Conservation (phyloP, 2,888 invertebrate genomes). For the Drosophila macrospina region DNA sequence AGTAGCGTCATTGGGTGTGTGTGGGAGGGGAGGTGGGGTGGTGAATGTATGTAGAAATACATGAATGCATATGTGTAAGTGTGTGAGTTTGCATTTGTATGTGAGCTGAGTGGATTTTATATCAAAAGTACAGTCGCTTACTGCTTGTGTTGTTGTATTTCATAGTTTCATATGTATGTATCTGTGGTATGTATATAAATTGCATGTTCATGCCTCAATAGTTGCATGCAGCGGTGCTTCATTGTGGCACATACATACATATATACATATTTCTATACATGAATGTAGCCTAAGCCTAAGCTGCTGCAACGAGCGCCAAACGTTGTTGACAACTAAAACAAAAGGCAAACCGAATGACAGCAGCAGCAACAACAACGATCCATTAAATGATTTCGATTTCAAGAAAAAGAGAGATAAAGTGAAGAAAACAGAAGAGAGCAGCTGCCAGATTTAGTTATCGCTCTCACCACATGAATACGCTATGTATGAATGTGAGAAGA, state of each 20-base stretch:
- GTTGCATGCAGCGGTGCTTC: constrained; percentile 66
- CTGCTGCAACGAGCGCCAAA: constrained; percentile 40
- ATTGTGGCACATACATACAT: not conserved
- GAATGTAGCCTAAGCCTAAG: constrained; percentile 62
- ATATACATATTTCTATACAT: constrained; percentile 3
- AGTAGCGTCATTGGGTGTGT: constrained; percentile 36
- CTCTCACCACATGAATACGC: constrained; percentile 9
- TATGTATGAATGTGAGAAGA: not conserved
- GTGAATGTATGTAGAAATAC: constrained; percentile 30
- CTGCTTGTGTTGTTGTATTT: constrained; percentile 68
- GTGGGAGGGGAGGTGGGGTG: constrained; percentile 13
- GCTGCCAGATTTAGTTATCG: constrained; percentile 42
- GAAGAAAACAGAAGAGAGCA: constrained; percentile 20
- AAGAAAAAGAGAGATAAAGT: constrained; percentile 10
- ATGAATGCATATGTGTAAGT: constrained; percentile 14
- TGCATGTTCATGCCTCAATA: constrained; percentile 80
- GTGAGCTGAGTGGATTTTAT: constrained; percentile 67
- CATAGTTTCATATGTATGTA: constrained; percentile 57
- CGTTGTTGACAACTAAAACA: constrained; percentile 76
- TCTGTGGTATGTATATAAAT: constrained; percentile 56
- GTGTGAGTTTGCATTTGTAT: constrained; percentile 52
- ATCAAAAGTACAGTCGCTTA: constrained; percentile 77
- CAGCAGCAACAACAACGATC: constrained; percentile 38
- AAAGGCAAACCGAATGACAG: constrained; percentile 44
- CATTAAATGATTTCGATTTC: constrained; percentile 54